Base-by-base conservation (phyloP, 2,113 vertebrate species). In the Vulpes lagopus region DNA sequence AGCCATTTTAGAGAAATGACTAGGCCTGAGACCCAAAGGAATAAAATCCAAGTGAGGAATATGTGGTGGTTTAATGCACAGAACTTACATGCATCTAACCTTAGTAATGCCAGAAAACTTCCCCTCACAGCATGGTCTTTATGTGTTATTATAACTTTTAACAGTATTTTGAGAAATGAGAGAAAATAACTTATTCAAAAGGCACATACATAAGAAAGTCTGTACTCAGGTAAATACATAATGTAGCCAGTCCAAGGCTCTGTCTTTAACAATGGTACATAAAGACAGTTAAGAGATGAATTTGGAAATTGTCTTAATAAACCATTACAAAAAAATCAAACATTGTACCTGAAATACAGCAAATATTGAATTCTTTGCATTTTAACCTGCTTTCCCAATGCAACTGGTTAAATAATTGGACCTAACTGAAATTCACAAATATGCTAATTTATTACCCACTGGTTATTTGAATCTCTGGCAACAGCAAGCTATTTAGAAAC, bases 381-480 rank as follows among this genome's bases (percentile, higher is more conserved):
- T 94, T 81, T 73, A 91, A 76, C 22, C 78, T 88, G 62, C 7
- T 88, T 85, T 71, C 69, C 65, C 55, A 78, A 93, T 51, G 49
- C 12, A 85, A 96, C 1, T 64, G 1, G 30, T 55, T 87, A 69
- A 95, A 89, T 79, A 87, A 89, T 62, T 76, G 71, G 12, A 96
- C 10, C 55, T 62, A 83, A 25, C 6, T 43, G 67, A 95, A 96
- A 86, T 62, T 84, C 32, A 92, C 25, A 83, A 87, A 73, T 74
- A 93, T 4, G 17, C n/a, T 81, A 49, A 87, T 83, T 96, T 92
- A 78, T 69, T 67, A 79, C 38, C 53, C 12, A 83, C 25, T 71
- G 8, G 19, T 71, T 93, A 88, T 80, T 96, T 69, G 94, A 97
- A 76, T 78, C 60, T 87, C 51, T 95, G 17, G 32, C 32, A 94